phyloP scores from a whole-genome alignment of 2,113 vertebrate species.

The Dicerorhinus sumatrensis region DNA sequence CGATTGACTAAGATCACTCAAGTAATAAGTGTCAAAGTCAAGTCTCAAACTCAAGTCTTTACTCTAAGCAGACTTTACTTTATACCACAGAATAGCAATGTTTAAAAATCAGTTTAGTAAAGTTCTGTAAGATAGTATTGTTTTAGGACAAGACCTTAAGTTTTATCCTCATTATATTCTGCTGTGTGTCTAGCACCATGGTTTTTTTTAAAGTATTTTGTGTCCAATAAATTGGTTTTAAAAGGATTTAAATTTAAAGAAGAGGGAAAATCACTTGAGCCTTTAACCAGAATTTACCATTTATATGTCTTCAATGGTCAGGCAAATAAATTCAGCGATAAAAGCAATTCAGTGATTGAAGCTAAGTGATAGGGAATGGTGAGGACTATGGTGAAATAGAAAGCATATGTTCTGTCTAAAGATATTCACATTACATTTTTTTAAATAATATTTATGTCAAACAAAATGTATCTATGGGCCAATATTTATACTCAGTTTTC shows the following conservation, averaged over 20 bases:
- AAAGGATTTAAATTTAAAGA: neutral
- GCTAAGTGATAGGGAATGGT: neutral
- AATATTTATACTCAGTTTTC: neutral
- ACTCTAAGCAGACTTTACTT: neutral
- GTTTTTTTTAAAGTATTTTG: neutral
- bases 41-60: neutral
- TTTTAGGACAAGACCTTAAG: neutral
- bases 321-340: neutral
- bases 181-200: neutral
- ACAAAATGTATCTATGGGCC: neutral
- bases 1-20: neutral
- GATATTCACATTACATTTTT: neutral
- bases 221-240: neutral
- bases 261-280: neutral
- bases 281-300: neutral
- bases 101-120: neutral
- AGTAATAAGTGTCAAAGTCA: neutral
- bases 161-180: neutral
- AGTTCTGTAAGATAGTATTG: neutral
- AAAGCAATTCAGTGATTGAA: neutral
- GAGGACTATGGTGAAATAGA: neutral
- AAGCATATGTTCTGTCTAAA: neutral
- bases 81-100: neutral
- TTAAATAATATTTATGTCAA: neutral
- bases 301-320: neutral